Evolutionary conservation across 2,113 vertebrate species (phyloP).

Genomic region (Percopsis transmontana): DNA sequence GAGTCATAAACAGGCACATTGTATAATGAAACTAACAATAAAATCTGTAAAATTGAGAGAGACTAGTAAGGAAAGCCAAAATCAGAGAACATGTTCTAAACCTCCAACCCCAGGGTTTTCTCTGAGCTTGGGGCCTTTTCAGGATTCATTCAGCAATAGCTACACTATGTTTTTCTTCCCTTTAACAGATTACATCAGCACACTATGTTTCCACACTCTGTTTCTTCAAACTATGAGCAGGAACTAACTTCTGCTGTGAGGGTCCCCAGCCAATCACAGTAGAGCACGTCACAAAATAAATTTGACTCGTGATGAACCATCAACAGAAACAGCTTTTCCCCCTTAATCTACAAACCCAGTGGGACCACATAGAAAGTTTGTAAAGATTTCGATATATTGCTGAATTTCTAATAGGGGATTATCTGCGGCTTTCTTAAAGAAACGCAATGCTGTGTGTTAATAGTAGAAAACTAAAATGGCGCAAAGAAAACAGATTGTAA

Average conservation of each 20-base stretch:
- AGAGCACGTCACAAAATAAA: slow-evolving; percentile 21
- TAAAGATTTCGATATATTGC: slow-evolving; percentile 54
- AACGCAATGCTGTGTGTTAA: slow-evolving; percentile 36
- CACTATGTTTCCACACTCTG: slow-evolving; percentile 40
- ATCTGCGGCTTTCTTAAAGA: slow-evolving; percentile 50
- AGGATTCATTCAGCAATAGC: slow-evolving; percentile 62
- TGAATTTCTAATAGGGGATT: slow-evolving; percentile 69
- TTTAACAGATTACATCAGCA: slow-evolving; percentile 68
- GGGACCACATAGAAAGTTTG: slow-evolving; percentile 50
- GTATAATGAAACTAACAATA: slow-evolving; percentile 31
- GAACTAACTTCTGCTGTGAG: slow-evolving; percentile 38
- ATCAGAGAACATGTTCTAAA: slow-evolving; percentile 25
- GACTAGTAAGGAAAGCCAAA: slow-evolving; percentile 40
- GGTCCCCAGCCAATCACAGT: slow-evolving; percentile 27
- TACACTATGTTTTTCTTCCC: slow-evolving; percentile 66
- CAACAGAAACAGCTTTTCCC: slow-evolving; percentile 6
- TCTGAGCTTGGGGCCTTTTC: slow-evolving; percentile 44
- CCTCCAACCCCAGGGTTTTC: slow-evolving; percentile 41
- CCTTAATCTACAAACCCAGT: slow-evolving; percentile 35
- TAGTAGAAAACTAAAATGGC: slow-evolving; percentile 48
- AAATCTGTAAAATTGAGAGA: slow-evolving; percentile 26
- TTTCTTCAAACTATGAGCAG: slow-evolving; percentile 46
- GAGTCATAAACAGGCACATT: slow-evolving; percentile 26
- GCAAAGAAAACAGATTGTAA: slow-evolving; percentile 65
- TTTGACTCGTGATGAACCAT: neutral